phyloP scores from a whole-genome alignment of 1,140 invertebrate genomes.

The roundworm (Caenorhabditis elegans) region DNA sequence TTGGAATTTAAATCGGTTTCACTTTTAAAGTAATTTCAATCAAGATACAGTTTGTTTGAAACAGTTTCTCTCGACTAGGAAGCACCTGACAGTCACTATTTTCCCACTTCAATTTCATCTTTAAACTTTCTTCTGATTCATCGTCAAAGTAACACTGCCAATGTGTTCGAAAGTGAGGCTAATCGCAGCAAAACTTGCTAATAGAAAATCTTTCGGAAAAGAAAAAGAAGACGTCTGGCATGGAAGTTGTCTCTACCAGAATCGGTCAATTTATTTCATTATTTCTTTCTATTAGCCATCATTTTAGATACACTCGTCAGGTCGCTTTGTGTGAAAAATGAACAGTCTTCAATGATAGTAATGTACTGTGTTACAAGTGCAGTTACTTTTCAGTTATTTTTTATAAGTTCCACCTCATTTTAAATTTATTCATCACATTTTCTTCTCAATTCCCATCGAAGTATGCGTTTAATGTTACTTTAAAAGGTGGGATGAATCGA shows the following conservation, averaged over 20 bases:
- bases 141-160: conserved; percentile 2
- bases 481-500: background rate
- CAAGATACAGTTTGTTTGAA: too few relatives aligned
- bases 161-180: conserved; percentile 5
- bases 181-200: conserved; percentile 17
- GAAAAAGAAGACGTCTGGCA: background rate
- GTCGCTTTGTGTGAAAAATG: background rate
- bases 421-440: too few relatives aligned
- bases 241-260: conserved; percentile 18
- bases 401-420: background rate
- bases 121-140: background rate
- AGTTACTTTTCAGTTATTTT: background rate
- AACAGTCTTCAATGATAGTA: background rate
- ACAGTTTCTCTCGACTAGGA: too few relatives aligned
- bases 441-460: too few relatives aligned
- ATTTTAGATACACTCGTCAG: background rate
- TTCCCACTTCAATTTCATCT: too few relatives aligned
- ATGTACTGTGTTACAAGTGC: background rate
- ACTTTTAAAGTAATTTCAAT: too few relatives aligned
- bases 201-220: conserved; percentile 7
- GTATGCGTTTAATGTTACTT: conserved; percentile 4
- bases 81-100: too few relatives aligned
- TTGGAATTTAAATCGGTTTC: too few relatives aligned
- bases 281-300: background rate
- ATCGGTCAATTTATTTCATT: conserved; percentile 15